Evolutionary conservation across 1,140 invertebrate genomes (phyloP).

Genomic region (Littorina saxatilis): DNA sequence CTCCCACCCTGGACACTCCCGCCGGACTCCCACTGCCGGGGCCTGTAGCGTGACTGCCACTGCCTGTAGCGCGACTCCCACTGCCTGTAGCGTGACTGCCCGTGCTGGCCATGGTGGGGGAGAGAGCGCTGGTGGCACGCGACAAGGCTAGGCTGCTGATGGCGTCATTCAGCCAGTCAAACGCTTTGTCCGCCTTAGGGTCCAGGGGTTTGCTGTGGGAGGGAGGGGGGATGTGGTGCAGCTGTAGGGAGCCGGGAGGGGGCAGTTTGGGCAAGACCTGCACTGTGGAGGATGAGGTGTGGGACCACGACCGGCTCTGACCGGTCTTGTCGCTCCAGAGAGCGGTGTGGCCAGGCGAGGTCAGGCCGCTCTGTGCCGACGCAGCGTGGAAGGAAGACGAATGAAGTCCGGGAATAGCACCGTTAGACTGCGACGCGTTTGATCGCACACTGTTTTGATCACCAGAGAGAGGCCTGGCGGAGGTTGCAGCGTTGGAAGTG

Average conservation of each 20-base stretch:
- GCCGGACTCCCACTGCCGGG: background rate
- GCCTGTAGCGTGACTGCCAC: no score
- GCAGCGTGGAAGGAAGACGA: background rate
- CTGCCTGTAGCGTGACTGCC: background rate
- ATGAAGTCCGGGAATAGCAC: background rate
- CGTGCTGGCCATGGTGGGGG: background rate
- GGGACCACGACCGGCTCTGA: background rate
- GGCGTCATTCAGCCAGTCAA: slow-evolving; percentile 74
- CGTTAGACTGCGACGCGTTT: background rate
- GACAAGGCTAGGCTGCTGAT: slow-evolving; percentile 65
- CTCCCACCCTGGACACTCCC: no score
- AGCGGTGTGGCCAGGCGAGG: background rate
- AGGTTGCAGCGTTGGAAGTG: background rate
- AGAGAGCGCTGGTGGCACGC: slow-evolving; percentile 44
- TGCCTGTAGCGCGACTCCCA: no score
- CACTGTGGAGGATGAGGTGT: background rate
- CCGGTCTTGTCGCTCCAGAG: background rate
- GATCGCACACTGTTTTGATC: background rate
- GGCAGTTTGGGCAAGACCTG: slow-evolving; percentile 22
- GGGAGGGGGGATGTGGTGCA: background rate
- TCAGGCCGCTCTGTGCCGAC: background rate
- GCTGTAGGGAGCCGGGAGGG: slow-evolving; percentile 2
- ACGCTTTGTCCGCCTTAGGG: slow-evolving; percentile 67
- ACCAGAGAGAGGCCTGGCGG: background rate
- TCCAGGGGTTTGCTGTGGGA: background rate